Base-by-base conservation (phyloP, 2,888 invertebrate genomes). In the Leptopilina myrica region DNA sequence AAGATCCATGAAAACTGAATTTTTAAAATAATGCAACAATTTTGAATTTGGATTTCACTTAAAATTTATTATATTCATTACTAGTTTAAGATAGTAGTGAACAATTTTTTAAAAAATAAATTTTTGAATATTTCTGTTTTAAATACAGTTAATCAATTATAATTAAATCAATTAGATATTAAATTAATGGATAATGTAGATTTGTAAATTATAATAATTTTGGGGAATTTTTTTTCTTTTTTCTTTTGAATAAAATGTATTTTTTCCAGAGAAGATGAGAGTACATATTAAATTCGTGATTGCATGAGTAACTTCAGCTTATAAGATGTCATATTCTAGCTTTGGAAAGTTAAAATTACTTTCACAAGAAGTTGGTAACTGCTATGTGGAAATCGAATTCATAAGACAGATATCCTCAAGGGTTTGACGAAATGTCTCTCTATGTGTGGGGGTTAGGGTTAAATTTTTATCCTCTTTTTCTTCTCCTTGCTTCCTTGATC, bases 371-470 rank as follows among this genome's bases (percentile, higher is more conserved):
- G 53, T 73, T 33, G 53, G 56, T 73, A 73, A n/a, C 73, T 56
- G n/a, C 53, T 40, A 12, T 46, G 53, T 49, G 26, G 53, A 73
- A 73, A 73, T 56, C 73, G 56, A 73, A 53, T 69, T 26, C 49
- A 26, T 69, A 53, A 69, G 69, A 53, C 49, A 53, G 69, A 69
- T 53, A 69, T 33, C 49, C 69, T 53, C 69, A 20, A 12, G 67
- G 67, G 49, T 20, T 67, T 67, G 49, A 11, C 14, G n/a, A 9
- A 9, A 73, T 73, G 56, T 56, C 49, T 20, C 73, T 33, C 8
- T 73, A n/a, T 56, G 56, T 56, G 1, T n/a, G 20, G 20, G 33
- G 73, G 56, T 73, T 40, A 33, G 56, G 33, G 56, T 73, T 56
- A 56, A 73, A 15, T 73, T 73, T 73, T 56, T 73, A 73, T 73